These are phyloP conservation scores for Ectemnius continuus DNA, from an alignment of 2,888 invertebrate species.

Conservation along the genomic window DNA sequence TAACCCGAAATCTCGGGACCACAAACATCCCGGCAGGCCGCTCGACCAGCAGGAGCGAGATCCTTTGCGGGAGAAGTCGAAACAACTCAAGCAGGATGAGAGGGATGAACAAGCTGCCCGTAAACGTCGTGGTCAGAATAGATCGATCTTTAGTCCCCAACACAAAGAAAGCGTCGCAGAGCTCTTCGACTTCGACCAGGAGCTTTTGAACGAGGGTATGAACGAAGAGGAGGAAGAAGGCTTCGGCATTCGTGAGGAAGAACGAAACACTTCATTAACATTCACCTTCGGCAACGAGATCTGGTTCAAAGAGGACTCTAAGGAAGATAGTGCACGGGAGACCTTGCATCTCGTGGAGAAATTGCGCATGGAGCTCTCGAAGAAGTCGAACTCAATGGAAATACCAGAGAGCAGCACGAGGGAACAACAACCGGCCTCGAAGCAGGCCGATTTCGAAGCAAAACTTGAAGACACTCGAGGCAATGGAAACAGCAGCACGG, in stretches of 20 bases:
- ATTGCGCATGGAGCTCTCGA: constrained; percentile 85
- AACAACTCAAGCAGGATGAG: constrained; percentile 26
- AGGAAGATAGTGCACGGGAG: constrained; percentile 90
- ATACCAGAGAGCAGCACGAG: no score
- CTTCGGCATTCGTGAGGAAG: constrained; percentile 83
- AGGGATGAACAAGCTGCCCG: constrained; percentile 43
- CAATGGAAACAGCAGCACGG: no score
- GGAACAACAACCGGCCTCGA: no score
- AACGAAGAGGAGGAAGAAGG: constrained; percentile 83
- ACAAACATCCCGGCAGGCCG: no score
- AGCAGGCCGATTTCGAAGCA: no score
- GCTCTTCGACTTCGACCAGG: constrained; percentile 82
- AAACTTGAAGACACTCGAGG: no score
- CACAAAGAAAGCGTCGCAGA: constrained; percentile 82
- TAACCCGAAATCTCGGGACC: no score
- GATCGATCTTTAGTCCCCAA: constrained; percentile 87
- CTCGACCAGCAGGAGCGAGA: no score
- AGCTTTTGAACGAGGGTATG: constrained; percentile 82
- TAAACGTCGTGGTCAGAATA: constrained; percentile 73
- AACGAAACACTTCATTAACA: constrained; percentile 80
- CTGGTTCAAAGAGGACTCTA: constrained; percentile 87
- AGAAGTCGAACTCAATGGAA: constrained; percentile 81
- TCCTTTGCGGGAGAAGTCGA: constrained; percentile 19
- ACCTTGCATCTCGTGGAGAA: constrained; percentile 92
- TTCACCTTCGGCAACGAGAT: constrained; percentile 84